Evolutionary conservation across 2,888 invertebrate genomes (phyloP), one percentile per base, ranked within the genome.

Genomic region (Autographa gamma): DNA sequence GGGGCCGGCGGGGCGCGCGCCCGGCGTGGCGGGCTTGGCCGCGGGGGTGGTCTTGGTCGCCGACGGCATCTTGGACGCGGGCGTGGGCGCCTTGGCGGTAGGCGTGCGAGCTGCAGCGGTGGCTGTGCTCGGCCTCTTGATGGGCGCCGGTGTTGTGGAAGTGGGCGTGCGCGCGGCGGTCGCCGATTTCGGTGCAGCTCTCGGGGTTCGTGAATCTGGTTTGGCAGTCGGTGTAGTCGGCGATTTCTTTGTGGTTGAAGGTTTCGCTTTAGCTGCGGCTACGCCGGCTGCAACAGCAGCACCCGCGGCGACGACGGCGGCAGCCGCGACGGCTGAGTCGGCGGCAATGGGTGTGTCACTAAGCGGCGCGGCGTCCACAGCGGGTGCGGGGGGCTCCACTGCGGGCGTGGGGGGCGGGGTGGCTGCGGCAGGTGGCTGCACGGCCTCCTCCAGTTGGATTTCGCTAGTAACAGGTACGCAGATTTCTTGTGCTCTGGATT

Each of bases 401-500:
- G 88, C 88, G 52, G 90, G 88, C 16, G 90, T 85, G 60, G 86
- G 85, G 62, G 80, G 89, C 64, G 88, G 86, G 56, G 85, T 79
- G 74, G 77, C 81, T 59, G 73, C 86, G 68, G 85, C 88, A 76
- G 76, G 86, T 87, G 86, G 85, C 66, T 85, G 89, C 66, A 86
- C 90, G 71, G 83, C 88, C 74, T 92, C 93, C 61, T 93, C 93
- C 38, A 86, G 86, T 38, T 87, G 88, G 60, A 94, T 93, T 84
- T 93, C 94, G 73, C 84, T 88, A 31, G 91, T 96, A 89, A 88
- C 96, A 82, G 90, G 95, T 84, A 90, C 93, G 92, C 88, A 96
- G 78, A 92, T 96, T 92, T 95, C 94, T 73, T 94, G 94, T 65
- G 95, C 95, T 60, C 91, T 90, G 38, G 92, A 93, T 79, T 94